A percentile compares a stretch with the other conserved stretches of the same genome.
These are phyloP conservation scores for Castor canadensis DNA, from an alignment of 2,113 vertebrate genomes.

Conservation along the genomic window DNA sequence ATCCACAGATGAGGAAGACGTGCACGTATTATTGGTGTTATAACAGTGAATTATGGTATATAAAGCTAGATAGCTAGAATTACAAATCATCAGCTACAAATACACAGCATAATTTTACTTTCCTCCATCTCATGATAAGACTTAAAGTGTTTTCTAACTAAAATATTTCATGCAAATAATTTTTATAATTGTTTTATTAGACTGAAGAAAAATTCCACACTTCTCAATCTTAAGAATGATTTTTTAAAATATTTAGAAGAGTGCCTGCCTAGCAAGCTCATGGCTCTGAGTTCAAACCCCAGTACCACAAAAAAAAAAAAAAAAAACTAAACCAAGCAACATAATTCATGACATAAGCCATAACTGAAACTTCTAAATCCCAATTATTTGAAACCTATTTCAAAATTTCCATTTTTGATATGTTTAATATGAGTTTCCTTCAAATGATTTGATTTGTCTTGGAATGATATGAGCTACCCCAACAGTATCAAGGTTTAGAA, in stretches of 20 bases:
- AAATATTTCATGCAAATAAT: neutral
- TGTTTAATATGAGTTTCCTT: neutral
- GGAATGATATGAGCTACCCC: neutral
- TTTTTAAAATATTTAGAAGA: too few relatives aligned
- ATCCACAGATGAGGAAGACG: neutral
- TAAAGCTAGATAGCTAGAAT: neutral
- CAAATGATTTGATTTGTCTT: neutral
- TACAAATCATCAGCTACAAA: constrained; percentile 5
- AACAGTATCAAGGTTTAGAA: neutral
- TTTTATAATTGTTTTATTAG: neutral
- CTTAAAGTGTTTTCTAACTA: neutral
- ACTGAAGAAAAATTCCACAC: neutral
- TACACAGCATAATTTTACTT: neutral
- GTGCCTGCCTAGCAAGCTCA: too few relatives aligned
- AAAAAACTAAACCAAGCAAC: too few relatives aligned
- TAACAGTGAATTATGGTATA: neutral
- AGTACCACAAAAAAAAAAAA: too few relatives aligned
- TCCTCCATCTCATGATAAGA: neutral
- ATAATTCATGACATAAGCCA: neutral
- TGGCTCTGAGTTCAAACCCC: too few relatives aligned
- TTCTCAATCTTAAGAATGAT: neutral
- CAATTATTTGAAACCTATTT: neutral
- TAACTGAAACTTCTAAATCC: neutral
- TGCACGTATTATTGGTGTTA: neutral
- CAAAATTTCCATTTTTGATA: neutral